Percentiles rank a stretch among this genome's conserved stretches.
These are phyloP conservation scores for Alsophila aescularia DNA, from an alignment of 2,888 invertebrate genomes.

Conservation along the genomic window DNA sequence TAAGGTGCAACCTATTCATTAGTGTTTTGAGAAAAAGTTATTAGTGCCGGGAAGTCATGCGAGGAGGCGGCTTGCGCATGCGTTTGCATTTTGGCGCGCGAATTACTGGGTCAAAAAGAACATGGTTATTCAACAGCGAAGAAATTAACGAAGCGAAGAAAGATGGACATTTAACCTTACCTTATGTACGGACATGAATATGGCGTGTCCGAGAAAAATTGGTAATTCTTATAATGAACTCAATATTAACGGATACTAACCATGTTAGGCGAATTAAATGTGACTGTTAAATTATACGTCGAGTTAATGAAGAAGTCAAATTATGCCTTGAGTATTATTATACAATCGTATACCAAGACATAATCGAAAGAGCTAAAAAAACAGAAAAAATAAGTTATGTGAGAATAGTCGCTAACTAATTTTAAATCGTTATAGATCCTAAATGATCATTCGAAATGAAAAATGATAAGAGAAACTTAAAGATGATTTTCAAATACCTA, in stretches of 20 bases:
- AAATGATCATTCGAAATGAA: too few species aligned
- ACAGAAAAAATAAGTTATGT: too few species aligned
- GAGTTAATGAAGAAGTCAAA: slow-evolving; percentile 20
- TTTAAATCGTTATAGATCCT: too few species aligned
- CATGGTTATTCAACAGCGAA: slow-evolving; percentile 23
- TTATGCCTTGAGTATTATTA: too few species aligned
- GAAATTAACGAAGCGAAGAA: slow-evolving; percentile 22
- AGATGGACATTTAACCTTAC: slow-evolving; percentile 2
- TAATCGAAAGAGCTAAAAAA: too few species aligned
- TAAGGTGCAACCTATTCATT: slow-evolving; percentile 80
- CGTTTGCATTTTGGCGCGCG: slow-evolving; percentile 68
- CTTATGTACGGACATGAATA: slow-evolving; percentile 17
- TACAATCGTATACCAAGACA: too few species aligned
- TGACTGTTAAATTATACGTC: slow-evolving; percentile 13
- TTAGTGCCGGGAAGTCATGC: slow-evolving; percentile 71
- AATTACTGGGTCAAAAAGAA: slow-evolving; percentile 66
- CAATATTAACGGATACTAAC: slow-evolving; percentile 4
- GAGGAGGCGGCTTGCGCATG: slow-evolving; percentile 63
- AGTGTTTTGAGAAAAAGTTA: slow-evolving; percentile 81
- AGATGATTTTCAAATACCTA: too few species aligned
- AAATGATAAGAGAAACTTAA: too few species aligned
- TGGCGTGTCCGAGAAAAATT: slow-evolving; percentile 17
- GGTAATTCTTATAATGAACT: slow-evolving; percentile 3
- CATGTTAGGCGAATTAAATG: slow-evolving; percentile 14
- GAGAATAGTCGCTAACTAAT: too few species aligned